Conservation (phyloP, 2,797 vertebrate species). For the Lindbergichthys nudifrons region DNA sequence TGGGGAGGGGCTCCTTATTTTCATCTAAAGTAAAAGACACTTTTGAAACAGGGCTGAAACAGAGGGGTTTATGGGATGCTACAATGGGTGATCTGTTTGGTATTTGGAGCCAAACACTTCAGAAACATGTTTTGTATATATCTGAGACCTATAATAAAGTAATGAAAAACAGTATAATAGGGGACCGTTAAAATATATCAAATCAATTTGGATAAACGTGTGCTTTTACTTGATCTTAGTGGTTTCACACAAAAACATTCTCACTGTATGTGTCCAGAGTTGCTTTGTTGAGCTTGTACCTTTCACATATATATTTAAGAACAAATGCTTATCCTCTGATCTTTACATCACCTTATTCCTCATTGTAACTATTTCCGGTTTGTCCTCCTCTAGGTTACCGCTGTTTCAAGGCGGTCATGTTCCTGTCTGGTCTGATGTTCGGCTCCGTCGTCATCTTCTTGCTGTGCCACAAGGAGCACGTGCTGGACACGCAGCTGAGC, state of each 20-base stretch:
- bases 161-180: too few relatives aligned
- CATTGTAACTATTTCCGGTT: neutral
- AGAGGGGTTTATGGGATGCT: too few relatives aligned
- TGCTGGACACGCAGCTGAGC: slow-evolving; percentile 91
- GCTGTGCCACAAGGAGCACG: slow-evolving; percentile 90
- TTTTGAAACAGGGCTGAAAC: too few relatives aligned
- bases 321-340: neutral
- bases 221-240: neutral
- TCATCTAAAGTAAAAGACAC: too few relatives aligned
- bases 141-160: too few relatives aligned
- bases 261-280: neutral
- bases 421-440: slow-evolving; percentile 91
- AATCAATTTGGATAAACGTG: slow-evolving; percentile 10
- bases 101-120: too few relatives aligned
- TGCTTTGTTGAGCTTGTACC: neutral
- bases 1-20: too few relatives aligned
- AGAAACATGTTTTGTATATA: too few relatives aligned
- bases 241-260: neutral
- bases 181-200: slow-evolving; percentile 1
- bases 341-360: neutral
- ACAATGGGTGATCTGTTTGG: too few relatives aligned
- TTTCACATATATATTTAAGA: neutral
- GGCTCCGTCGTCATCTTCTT: slow-evolving; percentile 91
- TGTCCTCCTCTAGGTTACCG: slow-evolving; percentile 83
- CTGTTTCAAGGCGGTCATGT: slow-evolving; percentile 94